phyloP scores from a whole-genome alignment of 2,113 vertebrate species.

The Sus scrofa region T2T-Sscrofa CM000823.6:36617501-36618000 shows the following conservation, averaged over 20 bases:
- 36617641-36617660: not conserved
- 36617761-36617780: not conserved
- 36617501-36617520: not conserved
- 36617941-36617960: constrained; percentile 5
- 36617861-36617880: not conserved
- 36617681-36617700: not conserved
- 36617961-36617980: not conserved
- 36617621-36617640: not conserved
- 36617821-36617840: not conserved
- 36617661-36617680: not conserved
- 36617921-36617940: not conserved
- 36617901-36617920: not conserved
- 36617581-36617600: not conserved
- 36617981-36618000: not conserved
- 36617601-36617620: not conserved
- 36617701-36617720: not conserved
- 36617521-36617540: not conserved
- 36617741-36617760: not conserved
- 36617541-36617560: not conserved
- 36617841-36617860: not conserved
- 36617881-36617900: not conserved
- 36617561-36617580: not conserved
- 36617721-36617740: not conserved
- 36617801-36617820: not conserved
- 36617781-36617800: not conserved